phyloP scores from a whole-genome alignment of 2,113 vertebrate species.

The Uropsilus gracilis region DNA sequence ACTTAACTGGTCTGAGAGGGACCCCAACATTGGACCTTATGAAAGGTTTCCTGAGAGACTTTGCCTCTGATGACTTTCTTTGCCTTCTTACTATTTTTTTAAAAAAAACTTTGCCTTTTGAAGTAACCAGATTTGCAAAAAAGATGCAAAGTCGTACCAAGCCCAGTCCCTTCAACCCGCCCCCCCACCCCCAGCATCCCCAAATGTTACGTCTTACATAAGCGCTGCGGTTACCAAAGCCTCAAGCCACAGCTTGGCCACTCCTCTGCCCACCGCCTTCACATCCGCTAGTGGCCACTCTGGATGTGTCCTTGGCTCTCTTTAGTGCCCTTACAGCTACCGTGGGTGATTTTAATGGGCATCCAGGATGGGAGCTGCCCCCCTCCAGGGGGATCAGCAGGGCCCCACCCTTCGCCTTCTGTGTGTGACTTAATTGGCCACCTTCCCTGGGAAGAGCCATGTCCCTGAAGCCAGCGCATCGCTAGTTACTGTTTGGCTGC shows the following conservation, averaged over 20 bases:
- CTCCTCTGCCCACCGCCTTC: background rate
- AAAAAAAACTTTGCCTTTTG: conserved; percentile 22
- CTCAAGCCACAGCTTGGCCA: background rate
- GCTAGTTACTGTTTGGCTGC: conserved; percentile 45
- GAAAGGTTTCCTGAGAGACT: background rate
- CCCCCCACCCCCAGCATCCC: background rate
- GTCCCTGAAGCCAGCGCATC: conserved; percentile 6
- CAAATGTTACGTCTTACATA: conserved; percentile 18
- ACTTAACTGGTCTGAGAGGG: background rate
- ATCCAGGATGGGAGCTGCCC: background rate
- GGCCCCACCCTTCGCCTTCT: background rate
- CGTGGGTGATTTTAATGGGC: background rate
- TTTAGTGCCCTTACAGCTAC: background rate
- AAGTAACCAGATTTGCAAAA: conserved; percentile 20
- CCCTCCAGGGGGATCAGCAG: background rate
- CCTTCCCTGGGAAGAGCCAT: background rate
- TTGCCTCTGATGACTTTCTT: background rate
- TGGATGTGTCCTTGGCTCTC: background rate
- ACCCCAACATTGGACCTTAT: background rate
- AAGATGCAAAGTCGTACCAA: background rate
- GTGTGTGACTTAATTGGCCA: background rate
- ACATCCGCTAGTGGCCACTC: background rate
- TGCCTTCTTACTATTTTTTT: background rate
- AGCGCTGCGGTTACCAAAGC: background rate
- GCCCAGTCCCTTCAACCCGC: background rate